phyloP scores from a whole-genome alignment of 2,797 vertebrate species.

The Hephaestus fuliginosus region DNA sequence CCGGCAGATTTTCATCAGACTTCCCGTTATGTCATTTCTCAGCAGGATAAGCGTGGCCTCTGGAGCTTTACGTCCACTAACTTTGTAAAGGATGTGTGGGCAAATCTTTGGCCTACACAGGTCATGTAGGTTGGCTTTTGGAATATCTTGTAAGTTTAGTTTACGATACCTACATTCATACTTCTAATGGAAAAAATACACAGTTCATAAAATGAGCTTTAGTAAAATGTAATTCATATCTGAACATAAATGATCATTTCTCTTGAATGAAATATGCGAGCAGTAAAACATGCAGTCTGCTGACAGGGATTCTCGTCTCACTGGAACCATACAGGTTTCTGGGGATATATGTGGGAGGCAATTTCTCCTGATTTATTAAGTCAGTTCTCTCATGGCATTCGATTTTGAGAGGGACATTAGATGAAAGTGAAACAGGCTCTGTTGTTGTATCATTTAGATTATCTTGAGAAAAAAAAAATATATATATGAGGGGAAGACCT shows the following conservation, averaged over 20 bases:
- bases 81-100: conserved; percentile 28
- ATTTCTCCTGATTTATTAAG: conserved; percentile 40
- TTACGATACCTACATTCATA: background rate
- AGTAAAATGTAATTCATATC: background rate
- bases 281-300: conserved; percentile 28
- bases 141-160: conserved; percentile 5
- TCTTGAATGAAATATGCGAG: conserved; percentile 29
- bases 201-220: background rate
- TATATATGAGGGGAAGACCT: conserved; percentile 3
- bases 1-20: conserved; percentile 73
- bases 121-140: conserved; percentile 10
- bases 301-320: conserved; percentile 23
- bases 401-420: conserved; percentile 5
- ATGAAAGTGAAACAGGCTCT: conserved; percentile 37
- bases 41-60: conserved; percentile 43
- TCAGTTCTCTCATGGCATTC: conserved; percentile 23
- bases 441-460: background rate
- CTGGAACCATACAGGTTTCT: conserved; percentile 36
- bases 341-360: conserved; percentile 26
- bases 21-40: conserved; percentile 75
- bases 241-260: background rate
- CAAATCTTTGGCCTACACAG: conserved; percentile 4
- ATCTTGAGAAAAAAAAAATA: background rate
- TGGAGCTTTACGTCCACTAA: conserved; percentile 38
- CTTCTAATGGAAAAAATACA: background rate